A percentile compares a stretch with the other conserved stretches of the same genome.
These are phyloP conservation scores for Megalops cyprinoides DNA, from an alignment of 2,797 vertebrate species.

Conservation along the genomic window DNA sequence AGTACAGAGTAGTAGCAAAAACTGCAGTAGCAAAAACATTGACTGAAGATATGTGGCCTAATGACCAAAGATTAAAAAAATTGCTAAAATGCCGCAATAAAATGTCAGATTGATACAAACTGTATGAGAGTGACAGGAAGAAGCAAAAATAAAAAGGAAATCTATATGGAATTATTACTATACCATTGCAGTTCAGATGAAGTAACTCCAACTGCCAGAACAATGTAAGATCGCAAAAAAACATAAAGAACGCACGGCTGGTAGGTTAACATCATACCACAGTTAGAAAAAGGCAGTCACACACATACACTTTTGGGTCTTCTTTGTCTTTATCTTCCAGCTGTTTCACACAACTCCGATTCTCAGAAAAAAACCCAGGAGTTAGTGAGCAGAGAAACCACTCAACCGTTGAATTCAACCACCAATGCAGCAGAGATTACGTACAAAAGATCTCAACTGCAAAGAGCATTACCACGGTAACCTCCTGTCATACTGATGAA, in stretches of 20 bases:
- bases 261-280: background rate
- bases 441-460: conserved; percentile 14
- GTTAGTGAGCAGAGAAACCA: background rate
- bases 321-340: background rate
- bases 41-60: background rate
- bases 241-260: background rate
- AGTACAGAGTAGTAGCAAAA: background rate
- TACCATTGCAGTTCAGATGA: too few relatives aligned
- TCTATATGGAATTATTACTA: background rate
- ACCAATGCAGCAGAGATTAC: conserved; percentile 10
- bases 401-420: conserved; percentile 1
- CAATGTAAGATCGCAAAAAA: too few relatives aligned
- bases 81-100: background rate
- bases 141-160: background rate
- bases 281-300: background rate
- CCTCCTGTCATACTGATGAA: conserved; percentile 21
- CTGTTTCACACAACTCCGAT: background rate
- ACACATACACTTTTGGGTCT: background rate
- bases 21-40: background rate
- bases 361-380: background rate
- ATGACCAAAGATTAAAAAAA: background rate
- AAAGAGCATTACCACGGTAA: conserved; percentile 20
- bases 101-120: background rate
- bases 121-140: background rate
- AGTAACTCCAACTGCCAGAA: background rate